Percentiles rank a stretch among this genome's conserved stretches.
Evolutionary conservation across 2,888 invertebrate genomes (phyloP).

Genomic region (Tricholauxania praeusta): DNA sequence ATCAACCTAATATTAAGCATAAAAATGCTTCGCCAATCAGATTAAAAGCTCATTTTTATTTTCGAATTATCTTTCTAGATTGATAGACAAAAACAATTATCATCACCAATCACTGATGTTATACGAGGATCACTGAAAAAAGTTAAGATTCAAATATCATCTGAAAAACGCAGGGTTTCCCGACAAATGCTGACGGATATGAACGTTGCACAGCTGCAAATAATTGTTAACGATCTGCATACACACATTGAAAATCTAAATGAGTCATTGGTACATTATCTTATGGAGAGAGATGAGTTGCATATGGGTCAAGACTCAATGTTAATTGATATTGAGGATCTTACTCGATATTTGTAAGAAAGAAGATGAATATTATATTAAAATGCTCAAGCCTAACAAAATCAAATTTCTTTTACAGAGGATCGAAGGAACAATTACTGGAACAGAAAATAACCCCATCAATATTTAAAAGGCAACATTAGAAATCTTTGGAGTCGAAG

Average conservation of each 20-base stretch:
- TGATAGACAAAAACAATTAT: constrained; percentile 77
- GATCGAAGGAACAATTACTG: constrained; percentile 49
- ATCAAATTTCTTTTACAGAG: constrained; percentile 41
- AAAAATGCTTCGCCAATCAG: too few species aligned
- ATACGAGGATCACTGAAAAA: constrained; percentile 83
- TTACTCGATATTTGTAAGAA: constrained; percentile 88
- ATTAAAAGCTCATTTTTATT: not conserved
- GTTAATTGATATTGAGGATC: constrained; percentile 96
- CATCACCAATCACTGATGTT: constrained; percentile 89
- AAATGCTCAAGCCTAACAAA: not conserved
- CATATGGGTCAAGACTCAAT: constrained; percentile 99
- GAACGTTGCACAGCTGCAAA: constrained; percentile 92
- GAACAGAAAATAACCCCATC: constrained; percentile 37
- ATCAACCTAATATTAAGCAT: too few species aligned
- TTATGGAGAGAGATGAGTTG: constrained; percentile 93
- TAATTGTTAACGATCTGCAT: constrained; percentile 94
- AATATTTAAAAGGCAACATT: too few species aligned
- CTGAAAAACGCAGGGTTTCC: constrained; percentile 85
- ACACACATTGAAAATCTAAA: constrained; percentile 94
- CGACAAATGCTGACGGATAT: constrained; percentile 90
- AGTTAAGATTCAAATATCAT: constrained; percentile 85
- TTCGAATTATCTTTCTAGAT: constrained; percentile 60
- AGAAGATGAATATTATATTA: not conserved
- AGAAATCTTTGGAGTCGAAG: too few species aligned
- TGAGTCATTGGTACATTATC: constrained; percentile 87